Percentiles rank a stretch among this genome's conserved stretches.
Evolutionary conservation across 2,888 invertebrate species (phyloP).

Genomic region (Caenorhabditis becei): DNA sequence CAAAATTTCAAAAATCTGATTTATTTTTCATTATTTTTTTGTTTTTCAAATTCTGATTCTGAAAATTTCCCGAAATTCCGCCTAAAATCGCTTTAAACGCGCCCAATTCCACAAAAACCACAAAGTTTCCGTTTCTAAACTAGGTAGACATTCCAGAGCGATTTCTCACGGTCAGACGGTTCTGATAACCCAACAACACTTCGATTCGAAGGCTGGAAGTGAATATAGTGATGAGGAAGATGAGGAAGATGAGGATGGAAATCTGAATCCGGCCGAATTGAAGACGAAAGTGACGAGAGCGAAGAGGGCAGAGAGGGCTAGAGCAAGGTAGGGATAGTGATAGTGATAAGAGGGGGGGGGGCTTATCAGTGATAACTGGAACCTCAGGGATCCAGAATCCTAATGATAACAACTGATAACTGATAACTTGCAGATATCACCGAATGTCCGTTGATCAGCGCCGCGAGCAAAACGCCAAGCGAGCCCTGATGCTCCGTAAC

Average conservation of each 20-base stretch:
- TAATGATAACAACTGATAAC: not conserved
- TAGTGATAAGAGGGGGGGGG: no score
- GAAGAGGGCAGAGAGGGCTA: conserved; percentile 62
- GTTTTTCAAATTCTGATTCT: not conserved
- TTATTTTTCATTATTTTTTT: not conserved
- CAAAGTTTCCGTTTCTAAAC: no score
- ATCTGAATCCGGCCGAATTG: not conserved
- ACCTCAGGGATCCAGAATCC: not conserved
- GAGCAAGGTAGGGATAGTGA: conserved; percentile 59
- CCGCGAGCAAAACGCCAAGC: conserved; percentile 61
- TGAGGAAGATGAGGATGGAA: not conserved
- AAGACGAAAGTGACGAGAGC: conserved; percentile 36
- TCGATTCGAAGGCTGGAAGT: conserved; percentile 11
- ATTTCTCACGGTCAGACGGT: conserved; percentile 53
- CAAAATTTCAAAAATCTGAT: not conserved
- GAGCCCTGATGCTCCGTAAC: conserved; percentile 64
- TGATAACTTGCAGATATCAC: conserved; percentile 49
- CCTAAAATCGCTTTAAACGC: no score
- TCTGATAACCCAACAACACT: conserved; percentile 41
- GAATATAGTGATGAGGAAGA: no score
- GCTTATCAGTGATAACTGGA: no score
- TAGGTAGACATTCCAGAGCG: conserved; percentile 35
- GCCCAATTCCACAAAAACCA: no score
- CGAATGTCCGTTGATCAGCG: conserved; percentile 63
- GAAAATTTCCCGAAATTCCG: not conserved